Evolutionary conservation across 2,113 vertebrate species (phyloP).

Genomic region (Melanocharis versteri): DNA sequence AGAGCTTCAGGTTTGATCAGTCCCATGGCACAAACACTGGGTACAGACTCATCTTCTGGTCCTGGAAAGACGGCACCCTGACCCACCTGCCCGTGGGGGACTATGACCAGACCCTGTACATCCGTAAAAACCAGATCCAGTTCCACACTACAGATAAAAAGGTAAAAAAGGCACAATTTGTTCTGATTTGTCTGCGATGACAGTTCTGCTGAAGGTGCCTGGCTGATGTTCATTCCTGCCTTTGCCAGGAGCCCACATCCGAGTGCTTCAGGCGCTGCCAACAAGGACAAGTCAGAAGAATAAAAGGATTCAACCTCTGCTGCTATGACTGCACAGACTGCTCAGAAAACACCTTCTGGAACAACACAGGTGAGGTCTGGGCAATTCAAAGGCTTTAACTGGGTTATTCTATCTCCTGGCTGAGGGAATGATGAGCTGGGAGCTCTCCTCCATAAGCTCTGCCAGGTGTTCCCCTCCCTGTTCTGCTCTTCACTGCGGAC

Average conservation of each 20-base stretch:
- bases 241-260: slow-evolving; percentile 76
- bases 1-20: slow-evolving; percentile 70
- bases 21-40: slow-evolving; percentile 74
- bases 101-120: slow-evolving; percentile 60
- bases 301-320: slow-evolving; percentile 67
- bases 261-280: slow-evolving; percentile 79
- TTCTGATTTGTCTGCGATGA: accelerated
- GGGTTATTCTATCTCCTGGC: accelerated
- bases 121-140: slow-evolving; percentile 61
- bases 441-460: not conserved
- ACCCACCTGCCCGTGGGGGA: slow-evolving; percentile 65
- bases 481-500: not conserved
- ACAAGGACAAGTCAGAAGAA: slow-evolving; percentile 73
- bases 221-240: not conserved
- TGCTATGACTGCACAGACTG: slow-evolving; percentile 90
- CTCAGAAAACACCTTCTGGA: slow-evolving; percentile 76
- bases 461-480: not conserved
- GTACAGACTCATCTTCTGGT: slow-evolving; percentile 80
- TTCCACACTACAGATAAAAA: slow-evolving; percentile 75
- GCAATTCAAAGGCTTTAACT: not conserved
- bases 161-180: not conserved
- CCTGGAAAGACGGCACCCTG: slow-evolving; percentile 52
- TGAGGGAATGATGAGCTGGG: not conserved
- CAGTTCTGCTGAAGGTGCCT: accelerated
- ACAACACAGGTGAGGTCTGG: slow-evolving; percentile 32